Evolutionary conservation across 2,113 vertebrate genomes (phyloP).

Genomic region (Bos indicus): DNA sequence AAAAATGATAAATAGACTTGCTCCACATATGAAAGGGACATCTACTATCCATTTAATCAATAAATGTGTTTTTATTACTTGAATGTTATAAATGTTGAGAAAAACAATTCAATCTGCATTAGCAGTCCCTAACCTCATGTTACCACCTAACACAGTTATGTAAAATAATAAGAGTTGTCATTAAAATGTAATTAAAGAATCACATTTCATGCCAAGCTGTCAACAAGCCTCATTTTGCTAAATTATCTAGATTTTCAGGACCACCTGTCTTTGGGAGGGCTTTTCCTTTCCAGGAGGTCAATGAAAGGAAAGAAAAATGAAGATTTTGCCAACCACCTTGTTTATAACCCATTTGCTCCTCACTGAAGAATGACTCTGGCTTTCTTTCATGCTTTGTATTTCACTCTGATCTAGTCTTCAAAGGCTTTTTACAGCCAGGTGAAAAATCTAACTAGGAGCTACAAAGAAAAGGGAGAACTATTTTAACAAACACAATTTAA

Average conservation of each 20-base stretch:
- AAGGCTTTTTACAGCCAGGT: neutral
- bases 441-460: neutral
- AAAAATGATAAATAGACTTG: neutral
- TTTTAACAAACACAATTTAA: neutral
- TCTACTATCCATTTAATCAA: neutral
- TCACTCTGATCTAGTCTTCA: neutral
- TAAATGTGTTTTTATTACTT: neutral
- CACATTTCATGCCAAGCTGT: slow-evolving; percentile 45
- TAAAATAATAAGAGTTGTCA: slow-evolving; percentile 51
- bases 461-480: neutral
- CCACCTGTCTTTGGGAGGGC: slow-evolving; percentile 52
- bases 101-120: neutral
- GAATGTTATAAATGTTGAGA: slow-evolving; percentile 22
- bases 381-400: neutral
- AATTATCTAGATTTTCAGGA: slow-evolving; percentile 54
- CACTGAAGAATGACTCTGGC: neutral
- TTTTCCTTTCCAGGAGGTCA: slow-evolving; percentile 43
- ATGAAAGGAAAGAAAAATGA: neutral
- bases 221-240: slow-evolving; percentile 62
- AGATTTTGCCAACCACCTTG: neutral
- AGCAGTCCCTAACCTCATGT: neutral
- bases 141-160: slow-evolving; percentile 10
- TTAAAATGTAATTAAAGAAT: slow-evolving; percentile 70
- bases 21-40: neutral
- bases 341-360: neutral